Conservation (phyloP, 2,113 vertebrate genomes). For the Microtus oregoni region DNA sequence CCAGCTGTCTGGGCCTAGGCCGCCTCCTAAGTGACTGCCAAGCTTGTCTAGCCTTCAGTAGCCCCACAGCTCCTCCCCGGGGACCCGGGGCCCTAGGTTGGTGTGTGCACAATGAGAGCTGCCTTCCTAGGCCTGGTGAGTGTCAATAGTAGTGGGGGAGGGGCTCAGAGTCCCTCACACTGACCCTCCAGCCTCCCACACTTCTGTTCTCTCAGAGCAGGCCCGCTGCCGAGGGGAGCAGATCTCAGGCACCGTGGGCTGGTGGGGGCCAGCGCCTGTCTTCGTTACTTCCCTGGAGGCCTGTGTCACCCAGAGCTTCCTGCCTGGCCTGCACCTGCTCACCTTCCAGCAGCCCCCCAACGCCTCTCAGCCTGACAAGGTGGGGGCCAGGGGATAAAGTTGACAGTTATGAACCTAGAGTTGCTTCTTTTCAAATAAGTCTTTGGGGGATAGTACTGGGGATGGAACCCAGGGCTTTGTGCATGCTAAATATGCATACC, state of each 20-base stretch:
- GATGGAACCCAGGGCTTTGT: no score
- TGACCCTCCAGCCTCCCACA: neutral
- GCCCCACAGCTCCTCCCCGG: conserved; percentile 86
- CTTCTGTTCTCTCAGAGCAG: conserved; percentile 87
- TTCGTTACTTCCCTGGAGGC: conserved; percentile 93
- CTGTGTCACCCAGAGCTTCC: conserved; percentile 93
- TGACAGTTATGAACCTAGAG: neutral
- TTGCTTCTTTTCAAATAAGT: neutral
- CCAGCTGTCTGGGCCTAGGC: conserved; percentile 93
- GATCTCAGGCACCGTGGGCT: conserved; percentile 95
- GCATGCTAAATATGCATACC: neutral
- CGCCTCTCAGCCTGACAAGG: conserved; percentile 95
- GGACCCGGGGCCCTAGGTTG: conserved; percentile 92
- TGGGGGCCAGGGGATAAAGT: conserved; percentile 71
- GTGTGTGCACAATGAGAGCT: conserved; percentile 96
- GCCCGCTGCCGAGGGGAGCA: conserved; percentile 94
- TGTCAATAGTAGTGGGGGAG: neutral
- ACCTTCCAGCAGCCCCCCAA: conserved; percentile 96
- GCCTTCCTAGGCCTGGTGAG: conserved; percentile 94
- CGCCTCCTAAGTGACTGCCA: conserved; percentile 94
- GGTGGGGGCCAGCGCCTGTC: conserved; percentile 94
- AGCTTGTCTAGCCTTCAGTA: conserved; percentile 94
- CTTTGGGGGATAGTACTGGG: neutral
- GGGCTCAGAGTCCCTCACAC: fast-evolving
- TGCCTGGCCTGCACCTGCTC: conserved; percentile 95